Conservation (phyloP, 2,797 vertebrate species). For the Oreochromis mossambicus region DNA sequence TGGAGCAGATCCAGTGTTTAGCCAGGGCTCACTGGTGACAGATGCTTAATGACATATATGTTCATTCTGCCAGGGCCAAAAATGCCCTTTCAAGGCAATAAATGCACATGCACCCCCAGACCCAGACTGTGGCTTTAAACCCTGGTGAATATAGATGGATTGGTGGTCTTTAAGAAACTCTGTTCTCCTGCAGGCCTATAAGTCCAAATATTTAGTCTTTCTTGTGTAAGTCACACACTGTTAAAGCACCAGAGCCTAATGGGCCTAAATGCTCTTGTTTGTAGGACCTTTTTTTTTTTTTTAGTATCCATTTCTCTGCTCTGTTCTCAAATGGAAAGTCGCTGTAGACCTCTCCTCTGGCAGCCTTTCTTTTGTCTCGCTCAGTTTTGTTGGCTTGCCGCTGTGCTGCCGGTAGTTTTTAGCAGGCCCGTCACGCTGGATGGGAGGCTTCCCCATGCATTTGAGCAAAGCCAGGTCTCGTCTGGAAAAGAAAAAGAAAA, state of each 20-base stretch:
- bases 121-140: conserved; percentile 41
- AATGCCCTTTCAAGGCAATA: conserved; percentile 53
- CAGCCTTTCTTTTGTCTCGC: neutral
- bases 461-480: conserved; percentile 57
- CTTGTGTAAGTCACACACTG: conserved; percentile 42
- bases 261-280: conserved; percentile 15
- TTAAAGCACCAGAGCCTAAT: conserved; percentile 24
- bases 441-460: conserved; percentile 19
- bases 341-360: neutral
- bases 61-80: conserved; percentile 6
- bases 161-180: conserved; percentile 14
- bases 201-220: conserved; percentile 74
- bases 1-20: conserved; percentile 46
- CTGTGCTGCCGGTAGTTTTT: conserved; percentile 20
- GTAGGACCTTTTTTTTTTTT: neutral
- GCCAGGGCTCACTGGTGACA: conserved; percentile 23
- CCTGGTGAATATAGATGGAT: conserved; percentile 34
- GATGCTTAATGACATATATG: conserved; percentile 47
- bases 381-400: conserved; percentile 28
- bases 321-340: neutral
- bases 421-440: conserved; percentile 17
- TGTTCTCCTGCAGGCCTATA: conserved; percentile 6
- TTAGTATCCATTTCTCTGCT: neutral
- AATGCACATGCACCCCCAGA: neutral
- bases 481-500: neutral